Evolutionary conservation across 2,888 invertebrate genomes (phyloP), one percentile per base, ranked within the genome.

Genomic region (Sthenelais limicola): DNA sequence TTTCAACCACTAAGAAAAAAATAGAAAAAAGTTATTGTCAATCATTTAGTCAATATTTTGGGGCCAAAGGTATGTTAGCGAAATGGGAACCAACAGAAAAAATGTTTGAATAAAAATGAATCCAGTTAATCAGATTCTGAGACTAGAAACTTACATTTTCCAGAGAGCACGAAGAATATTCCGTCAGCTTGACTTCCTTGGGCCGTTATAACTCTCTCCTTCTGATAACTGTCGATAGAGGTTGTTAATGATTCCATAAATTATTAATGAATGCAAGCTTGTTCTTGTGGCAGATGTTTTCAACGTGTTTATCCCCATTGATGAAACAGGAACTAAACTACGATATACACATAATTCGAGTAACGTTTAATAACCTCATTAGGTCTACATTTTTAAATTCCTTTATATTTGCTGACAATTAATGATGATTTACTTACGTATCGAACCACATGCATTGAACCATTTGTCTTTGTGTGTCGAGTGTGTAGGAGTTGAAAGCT

Each of bases 81-180:
- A n/a, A n/a, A n/a, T n/a, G n/a, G n/a, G n/a, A n/a, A n/a, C n/a
- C n/a, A n/a, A n/a, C n/a, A 32, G 47, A 51, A 49, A 18, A 58
- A 7, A 71, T 43, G 18, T 43, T 43, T 43, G 43, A 43, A 18
- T 12, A 43, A 43, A 5, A 49, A 49, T 49, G n/a, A 49, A 21
- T 49, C 49, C n/a, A n/a, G 49, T 7, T 49, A 5, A 24, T 49
- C 7, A 7, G 18, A 24, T 28, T 56, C 30, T 4, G 28, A 48
- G 5, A 56, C 32, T 21, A 32, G 33, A 33, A 38, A 75, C 76
- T 74, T 77, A 85, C 85, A 72, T 72, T 78, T 76, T 58, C 84
- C 84, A 5, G 83, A 81, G 9, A 85, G 73, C 18, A 84, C 79
- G 52, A 85, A 82, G 75, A 83, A 85, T 15, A 84, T 79, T 3